Base-by-base conservation (phyloP, 1,140 invertebrate genomes). In the Antheraea mylitta region DNA sequence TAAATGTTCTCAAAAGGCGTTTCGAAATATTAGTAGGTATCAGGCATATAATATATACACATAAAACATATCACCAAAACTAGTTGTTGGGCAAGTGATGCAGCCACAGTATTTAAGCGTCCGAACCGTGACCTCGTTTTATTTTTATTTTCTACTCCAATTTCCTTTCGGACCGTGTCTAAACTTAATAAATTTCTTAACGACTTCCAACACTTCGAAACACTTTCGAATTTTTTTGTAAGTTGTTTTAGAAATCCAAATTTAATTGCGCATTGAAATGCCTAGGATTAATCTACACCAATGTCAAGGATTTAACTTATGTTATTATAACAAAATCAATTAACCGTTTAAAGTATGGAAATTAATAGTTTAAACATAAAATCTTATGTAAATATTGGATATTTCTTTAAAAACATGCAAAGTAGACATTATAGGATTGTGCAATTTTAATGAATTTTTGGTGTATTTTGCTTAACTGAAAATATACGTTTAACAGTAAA, bases 81-180 rank as follows among this genome's bases (percentile, higher is more conserved):
- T 48, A 48, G 64, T 65, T 59, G 73, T 83, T 78, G 71, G 70
- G 75, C 76, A 82, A 78, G 68, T 69, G 69, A 68, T 66, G 70
- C 61, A 72, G 75, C 69, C 71, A 66, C 66, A 38, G 9, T 18
- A 65, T 66, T 64, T 79, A 78, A 84, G 77, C 72, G 64, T 58
- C 60, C 58, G 71, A 73, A 70, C 81, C 81, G 67, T 86, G 83
- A 81, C 86, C 83, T 67, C 74, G 72, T 86, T 87, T 81, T 78
- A 80, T 81, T 82, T 30, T 84, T 79, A 82, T 82, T 82, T 83
- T 82, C 77, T 78, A 78, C 68, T 78, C 73, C 77, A 77, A 81
- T 82, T 84, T 84, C 80, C 78, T 82, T 77, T 78, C 76, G 66
- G 72, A 74, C 76, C 80, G 79, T 80, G 76, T 79, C 76, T 76